phyloP scores from a whole-genome alignment of 2,888 invertebrate genomes.

The Ophion ventricosus region DNA sequence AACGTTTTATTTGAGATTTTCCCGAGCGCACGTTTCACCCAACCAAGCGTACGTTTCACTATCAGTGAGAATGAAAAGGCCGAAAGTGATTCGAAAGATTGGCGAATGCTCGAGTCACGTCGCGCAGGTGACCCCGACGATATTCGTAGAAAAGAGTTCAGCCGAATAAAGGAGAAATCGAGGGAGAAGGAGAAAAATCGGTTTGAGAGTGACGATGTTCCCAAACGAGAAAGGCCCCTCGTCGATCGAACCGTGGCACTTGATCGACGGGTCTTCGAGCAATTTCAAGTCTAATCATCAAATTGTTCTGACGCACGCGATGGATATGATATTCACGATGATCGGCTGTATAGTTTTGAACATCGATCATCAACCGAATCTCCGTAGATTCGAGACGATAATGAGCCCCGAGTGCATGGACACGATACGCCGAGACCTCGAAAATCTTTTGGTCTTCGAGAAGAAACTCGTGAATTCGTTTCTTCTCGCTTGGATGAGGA shows the following conservation, averaged over 20 bases:
- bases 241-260: constrained; percentile 37
- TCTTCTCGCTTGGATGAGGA: constrained; percentile 50
- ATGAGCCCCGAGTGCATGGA: constrained; percentile 44
- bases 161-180: background rate
- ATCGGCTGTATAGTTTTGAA: constrained; percentile 62
- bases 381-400: constrained; percentile 34
- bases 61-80: constrained; percentile 7
- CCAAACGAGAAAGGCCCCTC: constrained; percentile 31
- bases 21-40: background rate
- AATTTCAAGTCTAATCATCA: constrained; percentile 4
- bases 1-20: background rate
- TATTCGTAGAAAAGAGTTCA: background rate
- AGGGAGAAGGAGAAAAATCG: constrained; percentile 14
- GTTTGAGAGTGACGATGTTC: constrained; percentile 49
- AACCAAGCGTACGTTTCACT: background rate
- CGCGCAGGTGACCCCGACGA: background rate
- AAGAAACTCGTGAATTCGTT: constrained; percentile 52
- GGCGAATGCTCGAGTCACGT: background rate
- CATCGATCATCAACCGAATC: constrained; percentile 55
- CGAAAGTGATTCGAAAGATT: background rate
- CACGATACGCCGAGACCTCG: constrained; percentile 61
- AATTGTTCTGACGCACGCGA: constrained; percentile 45
- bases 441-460: constrained; percentile 66
- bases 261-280: constrained; percentile 21
- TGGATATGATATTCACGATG: constrained; percentile 66